Evolutionary conservation across 2,888 invertebrate species (phyloP), one percentile per base, ranked within the genome.

Genomic region (Sepiola atlantica): DNA sequence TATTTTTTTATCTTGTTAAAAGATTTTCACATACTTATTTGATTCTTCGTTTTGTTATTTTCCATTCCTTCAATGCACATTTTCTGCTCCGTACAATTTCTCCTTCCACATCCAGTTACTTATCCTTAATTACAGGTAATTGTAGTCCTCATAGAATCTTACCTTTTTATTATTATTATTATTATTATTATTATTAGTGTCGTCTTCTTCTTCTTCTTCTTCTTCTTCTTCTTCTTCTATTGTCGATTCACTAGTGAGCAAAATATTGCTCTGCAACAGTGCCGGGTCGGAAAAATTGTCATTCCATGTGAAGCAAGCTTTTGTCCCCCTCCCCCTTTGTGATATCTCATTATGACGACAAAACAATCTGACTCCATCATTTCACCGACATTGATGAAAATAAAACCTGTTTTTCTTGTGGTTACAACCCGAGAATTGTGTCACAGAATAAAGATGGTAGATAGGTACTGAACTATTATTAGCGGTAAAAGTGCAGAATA

Each of bases 211-310:
- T n/a, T n/a, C n/a, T n/a, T n/a, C n/a, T n/a, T n/a, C n/a, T n/a
- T n/a, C n/a, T n/a, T n/a, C n/a, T n/a, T n/a, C n/a, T n/a, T n/a
- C n/a, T n/a, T n/a, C n/a, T n/a, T n/a, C n/a, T n/a, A n/a, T n/a
- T 77, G 77, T 77, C 77, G 28, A 77, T 77, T 77, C 77, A 77
- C 77, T n/a, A n/a, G 77, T n/a, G n/a, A 77, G 77, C n/a, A n/a
- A 77, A 28, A 77, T n/a, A 77, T 77, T 77, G 28, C 77, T 77
- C 77, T 28, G 61, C 61, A 77, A 77, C 28, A 77, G 77, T n/a
- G n/a, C 77, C 28, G n/a, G n/a, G 28, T n/a, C n/a, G n/a, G n/a
- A 77, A 10, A 77, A 77, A 18, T n/a, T 14, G 12, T 77, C n/a
- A 77, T 28, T n/a, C 28, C 28, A 77, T 12, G 1, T 28, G 10